Percentiles rank a stretch among this genome's conserved stretches.
These are phyloP conservation scores for Spialia ferax DNA, from an alignment of 2,888 invertebrate genomes.

Conservation along the genomic window DNA sequence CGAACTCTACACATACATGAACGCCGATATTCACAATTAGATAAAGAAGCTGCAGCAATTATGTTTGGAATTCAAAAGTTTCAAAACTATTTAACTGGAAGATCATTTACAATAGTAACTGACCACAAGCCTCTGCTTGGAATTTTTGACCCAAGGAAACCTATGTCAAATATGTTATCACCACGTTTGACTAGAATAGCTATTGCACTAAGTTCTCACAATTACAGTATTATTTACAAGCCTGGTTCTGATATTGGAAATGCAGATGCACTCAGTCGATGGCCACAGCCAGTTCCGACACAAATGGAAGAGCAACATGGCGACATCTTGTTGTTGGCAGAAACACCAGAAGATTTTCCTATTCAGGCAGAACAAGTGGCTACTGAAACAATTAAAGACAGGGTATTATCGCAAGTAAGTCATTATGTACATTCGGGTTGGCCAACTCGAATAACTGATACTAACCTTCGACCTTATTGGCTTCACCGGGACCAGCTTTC, in stretches of 20 bases:
- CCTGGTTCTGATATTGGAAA: constrained; percentile 47
- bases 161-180: constrained; percentile 44
- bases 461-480: constrained; percentile 30
- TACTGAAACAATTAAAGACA: constrained; percentile 33
- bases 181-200: constrained; percentile 46
- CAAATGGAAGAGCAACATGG: constrained; percentile 26
- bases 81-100: constrained; percentile 41
- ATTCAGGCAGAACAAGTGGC: constrained; percentile 36
- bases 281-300: constrained; percentile 43
- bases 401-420: constrained; percentile 21
- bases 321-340: constrained; percentile 43
- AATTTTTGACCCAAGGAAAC: constrained; percentile 43
- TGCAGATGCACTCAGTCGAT: constrained; percentile 47
- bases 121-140: constrained; percentile 46
- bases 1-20: constrained; percentile 44
- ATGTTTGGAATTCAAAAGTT: constrained; percentile 45
- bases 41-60: constrained; percentile 45
- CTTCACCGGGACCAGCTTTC: constrained; percentile 36
- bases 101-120: constrained; percentile 41
- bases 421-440: constrained; percentile 22
- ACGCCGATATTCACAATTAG: constrained; percentile 41
- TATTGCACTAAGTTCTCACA: constrained; percentile 44
- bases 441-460: constrained; percentile 29
- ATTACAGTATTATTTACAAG: constrained; percentile 45
- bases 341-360: constrained; percentile 39